phyloP scores from a whole-genome alignment of 2,888 invertebrate species.

The Trachelus iudaicus region DNA sequence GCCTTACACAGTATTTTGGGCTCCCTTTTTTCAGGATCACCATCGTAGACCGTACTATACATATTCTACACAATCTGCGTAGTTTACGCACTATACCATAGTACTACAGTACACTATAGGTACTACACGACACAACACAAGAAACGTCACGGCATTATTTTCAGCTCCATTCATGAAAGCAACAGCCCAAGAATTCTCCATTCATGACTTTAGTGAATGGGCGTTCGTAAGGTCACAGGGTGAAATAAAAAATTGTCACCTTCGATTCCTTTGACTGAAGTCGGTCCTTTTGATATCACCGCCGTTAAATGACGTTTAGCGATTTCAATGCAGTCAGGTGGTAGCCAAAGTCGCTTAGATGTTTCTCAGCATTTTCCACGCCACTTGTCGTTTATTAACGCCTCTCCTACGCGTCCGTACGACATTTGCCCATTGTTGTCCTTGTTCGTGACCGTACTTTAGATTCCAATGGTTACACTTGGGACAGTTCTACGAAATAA shows the following conservation, averaged over 20 bases:
- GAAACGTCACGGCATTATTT: constrained; percentile 6
- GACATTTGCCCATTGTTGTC: background rate
- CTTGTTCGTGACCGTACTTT: background rate
- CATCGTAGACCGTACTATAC: background rate
- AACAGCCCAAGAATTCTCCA: constrained; percentile 18
- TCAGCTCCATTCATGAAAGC: constrained; percentile 13
- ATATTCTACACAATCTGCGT: background rate
- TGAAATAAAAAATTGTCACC: constrained; percentile 28
- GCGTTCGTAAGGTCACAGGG: constrained; percentile 23
- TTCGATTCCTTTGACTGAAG: constrained; percentile 13
- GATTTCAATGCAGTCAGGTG: constrained; percentile 17
- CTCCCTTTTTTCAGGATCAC: background rate
- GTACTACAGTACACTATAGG: background rate
- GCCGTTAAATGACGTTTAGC: constrained; percentile 47
- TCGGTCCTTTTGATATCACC: constrained; percentile 47
- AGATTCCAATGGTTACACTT: background rate
- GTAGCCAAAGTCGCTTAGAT: background rate
- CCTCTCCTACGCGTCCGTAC: background rate
- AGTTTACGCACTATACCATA: background rate
- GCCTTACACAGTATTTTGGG: constrained; percentile 20
- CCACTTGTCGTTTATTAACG: background rate
- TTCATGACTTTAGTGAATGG: constrained; percentile 35
- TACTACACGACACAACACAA: background rate
- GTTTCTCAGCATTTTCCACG: background rate
- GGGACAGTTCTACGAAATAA: background rate